These are phyloP conservation scores for Adrianichthys oophorus DNA, from an alignment of 2,797 vertebrate genomes.

Conservation along the genomic window DNA sequence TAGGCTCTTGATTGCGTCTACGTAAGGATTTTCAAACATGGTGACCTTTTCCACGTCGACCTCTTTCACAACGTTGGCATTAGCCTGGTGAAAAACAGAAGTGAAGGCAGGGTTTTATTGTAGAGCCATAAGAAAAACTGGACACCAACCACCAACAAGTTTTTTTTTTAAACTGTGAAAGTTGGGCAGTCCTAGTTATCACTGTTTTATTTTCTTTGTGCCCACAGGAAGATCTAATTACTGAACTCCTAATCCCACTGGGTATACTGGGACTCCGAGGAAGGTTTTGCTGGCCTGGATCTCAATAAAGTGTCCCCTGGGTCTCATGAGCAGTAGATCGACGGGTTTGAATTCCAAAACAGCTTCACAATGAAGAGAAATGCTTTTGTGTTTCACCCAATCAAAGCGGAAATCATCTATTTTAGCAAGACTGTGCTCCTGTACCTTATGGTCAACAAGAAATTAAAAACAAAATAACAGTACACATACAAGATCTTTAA, in stretches of 20 bases:
- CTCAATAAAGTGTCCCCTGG: slow-evolving; percentile 46
- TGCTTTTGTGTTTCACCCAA: too few relatives aligned
- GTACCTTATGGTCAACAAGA: too few relatives aligned
- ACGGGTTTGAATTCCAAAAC: slow-evolving; percentile 25
- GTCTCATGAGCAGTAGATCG: slow-evolving; percentile 31
- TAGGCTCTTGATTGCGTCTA: slow-evolving; percentile 93
- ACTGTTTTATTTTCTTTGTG: slow-evolving; percentile 32
- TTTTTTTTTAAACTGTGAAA: not conserved
- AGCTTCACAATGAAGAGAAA: not conserved
- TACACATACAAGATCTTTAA: too few relatives aligned
- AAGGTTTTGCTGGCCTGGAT: slow-evolving; percentile 59
- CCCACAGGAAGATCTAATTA: slow-evolving; percentile 59
- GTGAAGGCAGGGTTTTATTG: not conserved
- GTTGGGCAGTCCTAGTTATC: slow-evolving; percentile 37
- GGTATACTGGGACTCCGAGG: slow-evolving; percentile 51
- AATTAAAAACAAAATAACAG: too few relatives aligned
- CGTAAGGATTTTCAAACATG: slow-evolving; percentile 85
- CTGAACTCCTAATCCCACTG: slow-evolving; percentile 46
- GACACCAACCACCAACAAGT: too few relatives aligned
- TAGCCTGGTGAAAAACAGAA: slow-evolving; percentile 70
- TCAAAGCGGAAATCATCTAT: too few relatives aligned
- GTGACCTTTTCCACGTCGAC: slow-evolving; percentile 91
- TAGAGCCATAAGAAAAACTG: not conserved
- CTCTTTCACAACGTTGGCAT: slow-evolving; percentile 90
- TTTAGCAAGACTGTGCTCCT: too few relatives aligned